Conservation (phyloP, 2,113 vertebrate species). For the Crotalus viridis region DNA sequence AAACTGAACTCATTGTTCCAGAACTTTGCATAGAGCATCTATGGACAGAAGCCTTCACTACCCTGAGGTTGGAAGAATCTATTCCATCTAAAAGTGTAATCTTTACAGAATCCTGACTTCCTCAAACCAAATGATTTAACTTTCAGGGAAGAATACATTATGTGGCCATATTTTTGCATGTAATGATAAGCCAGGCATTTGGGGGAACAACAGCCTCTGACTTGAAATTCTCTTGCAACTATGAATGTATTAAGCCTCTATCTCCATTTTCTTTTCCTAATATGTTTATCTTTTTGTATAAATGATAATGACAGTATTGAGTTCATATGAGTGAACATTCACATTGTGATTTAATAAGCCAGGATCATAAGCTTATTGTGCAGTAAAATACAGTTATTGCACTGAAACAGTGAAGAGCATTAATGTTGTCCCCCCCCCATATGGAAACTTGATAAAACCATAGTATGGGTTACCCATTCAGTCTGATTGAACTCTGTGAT, state of each 20-base stretch:
- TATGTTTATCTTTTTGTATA: not conserved
- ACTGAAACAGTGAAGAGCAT: not conserved
- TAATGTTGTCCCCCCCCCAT: not conserved
- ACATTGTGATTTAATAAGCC: not conserved
- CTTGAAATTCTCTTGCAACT: not conserved
- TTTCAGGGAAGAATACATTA: not conserved
- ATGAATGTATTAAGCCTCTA: not conserved
- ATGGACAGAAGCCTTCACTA: conserved; percentile 83
- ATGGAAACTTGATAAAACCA: not conserved
- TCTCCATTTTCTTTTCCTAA: not conserved
- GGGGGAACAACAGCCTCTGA: not conserved
- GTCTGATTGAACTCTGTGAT: not conserved
- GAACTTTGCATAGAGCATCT: conserved; percentile 95
- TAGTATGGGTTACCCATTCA: not conserved
- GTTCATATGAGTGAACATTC: not conserved
- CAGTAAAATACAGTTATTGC: not conserved
- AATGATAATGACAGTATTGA: not conserved
- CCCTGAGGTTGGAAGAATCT: conserved; percentile 71
- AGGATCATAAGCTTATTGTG: not conserved
- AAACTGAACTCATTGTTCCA: conserved; percentile 89
- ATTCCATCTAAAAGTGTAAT: not conserved
- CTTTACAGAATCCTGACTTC: not conserved
- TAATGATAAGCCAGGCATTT: not conserved
- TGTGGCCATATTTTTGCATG: not conserved
- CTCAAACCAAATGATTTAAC: not conserved